Base-by-base conservation (phyloP, 2,113 vertebrate genomes). In the Pyrgilauda ruficollis region DNA sequence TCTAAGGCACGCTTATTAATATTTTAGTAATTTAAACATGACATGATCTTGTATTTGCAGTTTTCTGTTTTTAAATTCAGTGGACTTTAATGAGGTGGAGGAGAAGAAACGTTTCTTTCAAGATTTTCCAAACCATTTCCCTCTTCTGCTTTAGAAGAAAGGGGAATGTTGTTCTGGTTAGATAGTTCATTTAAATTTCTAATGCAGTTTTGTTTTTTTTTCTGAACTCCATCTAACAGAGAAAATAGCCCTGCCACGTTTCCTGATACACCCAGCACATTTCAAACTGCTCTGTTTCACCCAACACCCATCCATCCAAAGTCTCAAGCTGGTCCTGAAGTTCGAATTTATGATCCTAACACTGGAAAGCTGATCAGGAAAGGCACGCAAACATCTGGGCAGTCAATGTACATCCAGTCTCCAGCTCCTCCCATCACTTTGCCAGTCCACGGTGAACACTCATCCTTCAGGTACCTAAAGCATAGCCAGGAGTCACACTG, bases 301-400 rank as follows among this genome's bases (percentile, higher is more conserved):
- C 98, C 98, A 3, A 98, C 97, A 6, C 98, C 98, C 5, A 94
- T 99, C 91, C 99, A 98, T 52, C 98, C 98, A 8, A 98, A 97
- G 97, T 94, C 91, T 15, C 98, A 97, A 2, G 95, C 98, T 16
- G 97, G 98, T 70, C 99, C 98, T 0, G 98, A 98, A 70, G 97
- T 98, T 59, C 98, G 99, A 17, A 98, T 98, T 66, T 99, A 99
- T 15, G 98, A 99, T 91, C 97, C 99, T 2, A 98, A 98, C 92
- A 99, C 99, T 4, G 99, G 99, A 78, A 99, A 99, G 92, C 98
- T 99, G 61, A 99, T 99, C 96, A 98, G 99, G 63, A 98, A 98
- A 68, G 98, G 98, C 3, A 92, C 94, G 53, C 98, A 97, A 90
- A 90, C 55, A 28, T 91, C 84, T 22, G 97, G 88, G 39, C 98